phyloP scores from a whole-genome alignment of 2,888 invertebrate genomes.

The Ypsolopha scabrella region DNA sequence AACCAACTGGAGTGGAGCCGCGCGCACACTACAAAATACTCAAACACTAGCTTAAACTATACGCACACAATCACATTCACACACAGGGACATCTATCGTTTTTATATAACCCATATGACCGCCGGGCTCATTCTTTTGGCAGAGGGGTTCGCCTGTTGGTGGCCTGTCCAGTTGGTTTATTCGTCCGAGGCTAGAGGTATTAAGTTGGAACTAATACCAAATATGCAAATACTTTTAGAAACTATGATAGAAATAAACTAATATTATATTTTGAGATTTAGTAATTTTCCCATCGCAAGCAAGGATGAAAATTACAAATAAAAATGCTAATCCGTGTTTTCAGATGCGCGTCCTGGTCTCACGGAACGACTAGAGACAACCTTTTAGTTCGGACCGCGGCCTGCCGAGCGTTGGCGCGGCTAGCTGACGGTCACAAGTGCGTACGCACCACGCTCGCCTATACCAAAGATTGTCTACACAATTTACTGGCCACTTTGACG shows the following conservation, averaged over 20 bases:
- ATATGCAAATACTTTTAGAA: too few relatives aligned
- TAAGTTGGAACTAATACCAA: neutral
- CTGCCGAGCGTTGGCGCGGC: constrained; percentile 33
- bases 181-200: too few relatives aligned
- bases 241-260: too few relatives aligned
- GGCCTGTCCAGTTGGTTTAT: neutral
- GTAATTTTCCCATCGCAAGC: neutral
- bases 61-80: too few relatives aligned
- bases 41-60: too few relatives aligned
- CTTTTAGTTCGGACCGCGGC: constrained; percentile 25
- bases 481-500: constrained; percentile 30
- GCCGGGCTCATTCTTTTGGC: too few relatives aligned
- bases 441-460: constrained; percentile 37
- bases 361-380: constrained; percentile 16
- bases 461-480: constrained; percentile 49
- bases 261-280: neutral
- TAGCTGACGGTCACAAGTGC: constrained; percentile 27
- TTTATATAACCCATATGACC: too few relatives aligned
- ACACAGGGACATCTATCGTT: too few relatives aligned
- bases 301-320: too few relatives aligned
- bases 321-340: neutral
- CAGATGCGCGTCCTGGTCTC: constrained; percentile 41
- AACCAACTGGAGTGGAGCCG: too few relatives aligned
- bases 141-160: too few relatives aligned
- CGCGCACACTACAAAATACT: too few relatives aligned